phyloP scores from a whole-genome alignment of 2,113 vertebrate species.

The Geococcyx californianus region DNA sequence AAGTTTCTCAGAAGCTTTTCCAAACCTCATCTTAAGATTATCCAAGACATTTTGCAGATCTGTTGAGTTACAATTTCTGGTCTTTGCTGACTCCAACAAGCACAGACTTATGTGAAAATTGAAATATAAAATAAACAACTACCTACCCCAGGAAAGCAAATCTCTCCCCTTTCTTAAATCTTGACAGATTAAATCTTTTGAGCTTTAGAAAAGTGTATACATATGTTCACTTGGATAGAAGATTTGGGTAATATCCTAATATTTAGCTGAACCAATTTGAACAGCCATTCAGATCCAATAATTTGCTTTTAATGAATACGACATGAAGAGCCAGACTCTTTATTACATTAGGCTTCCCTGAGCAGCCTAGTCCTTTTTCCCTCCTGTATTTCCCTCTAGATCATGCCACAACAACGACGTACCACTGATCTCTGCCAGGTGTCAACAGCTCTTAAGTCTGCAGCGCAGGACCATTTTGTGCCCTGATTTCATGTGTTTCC shows the following conservation, averaged over 20 bases:
- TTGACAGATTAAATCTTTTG: background rate
- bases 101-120: background rate
- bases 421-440: background rate
- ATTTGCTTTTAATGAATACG: background rate
- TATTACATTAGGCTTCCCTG: background rate
- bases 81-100: conserved; percentile 12
- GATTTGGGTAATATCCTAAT: conserved; percentile 18
- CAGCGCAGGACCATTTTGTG: background rate
- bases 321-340: background rate
- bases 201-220: background rate
- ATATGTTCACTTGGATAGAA: conserved; percentile 43
- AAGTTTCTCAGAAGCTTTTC: conserved; percentile 49
- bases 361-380: background rate
- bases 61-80: conserved; percentile 14
- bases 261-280: conserved; percentile 18
- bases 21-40: conserved; percentile 42
- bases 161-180: background rate
- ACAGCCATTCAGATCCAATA: background rate
- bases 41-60: conserved; percentile 34
- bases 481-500: background rate
- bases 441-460: background rate
- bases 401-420: background rate
- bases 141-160: conserved; percentile 18
- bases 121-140: conserved; percentile 29
- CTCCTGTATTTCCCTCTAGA: background rate